A percentile compares a stretch with the other conserved stretches of the same genome.
phyloP scores from a whole-genome alignment of 1,140 invertebrate species.

The Drosophila mojavensis region DNA sequence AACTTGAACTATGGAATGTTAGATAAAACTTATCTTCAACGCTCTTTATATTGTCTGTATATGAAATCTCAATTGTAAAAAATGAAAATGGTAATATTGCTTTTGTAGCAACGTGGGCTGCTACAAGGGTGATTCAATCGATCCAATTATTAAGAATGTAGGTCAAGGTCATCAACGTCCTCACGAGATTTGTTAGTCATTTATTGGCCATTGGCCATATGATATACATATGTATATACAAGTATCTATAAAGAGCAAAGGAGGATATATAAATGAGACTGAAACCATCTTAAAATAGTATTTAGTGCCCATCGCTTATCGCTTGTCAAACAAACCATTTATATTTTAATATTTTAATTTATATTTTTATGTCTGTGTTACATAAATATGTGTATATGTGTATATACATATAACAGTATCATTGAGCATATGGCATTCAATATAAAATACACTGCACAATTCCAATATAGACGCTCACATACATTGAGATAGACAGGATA shows the following conservation, averaged over 20 bases:
- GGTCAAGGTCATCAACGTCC: conserved; percentile 57
- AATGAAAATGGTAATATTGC: too few species aligned
- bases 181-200: conserved; percentile 1
- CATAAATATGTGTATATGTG: neutral
- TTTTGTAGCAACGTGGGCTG: neutral
- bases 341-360: conserved; percentile 3
- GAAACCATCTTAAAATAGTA: too few species aligned
- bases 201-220: conserved; percentile 13
- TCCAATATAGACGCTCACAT: conserved; percentile 8
- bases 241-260: neutral
- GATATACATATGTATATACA: conserved; percentile 15
- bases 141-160: conserved; percentile 29
- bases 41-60: too few species aligned
- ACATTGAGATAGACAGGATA: neutral
- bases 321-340: conserved; percentile 33
- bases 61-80: too few species aligned
- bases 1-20: too few species aligned
- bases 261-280: too few species aligned
- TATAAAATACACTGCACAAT: conserved; percentile 31
- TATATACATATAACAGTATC: conserved; percentile 12
- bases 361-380: conserved; percentile 19
- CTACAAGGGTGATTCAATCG: neutral
- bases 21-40: too few species aligned
- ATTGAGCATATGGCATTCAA: conserved; percentile 21
- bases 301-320: neutral